Base-by-base conservation (phyloP, 2,113 vertebrate genomes). In the Microcebus lehilahytsara region DNA sequence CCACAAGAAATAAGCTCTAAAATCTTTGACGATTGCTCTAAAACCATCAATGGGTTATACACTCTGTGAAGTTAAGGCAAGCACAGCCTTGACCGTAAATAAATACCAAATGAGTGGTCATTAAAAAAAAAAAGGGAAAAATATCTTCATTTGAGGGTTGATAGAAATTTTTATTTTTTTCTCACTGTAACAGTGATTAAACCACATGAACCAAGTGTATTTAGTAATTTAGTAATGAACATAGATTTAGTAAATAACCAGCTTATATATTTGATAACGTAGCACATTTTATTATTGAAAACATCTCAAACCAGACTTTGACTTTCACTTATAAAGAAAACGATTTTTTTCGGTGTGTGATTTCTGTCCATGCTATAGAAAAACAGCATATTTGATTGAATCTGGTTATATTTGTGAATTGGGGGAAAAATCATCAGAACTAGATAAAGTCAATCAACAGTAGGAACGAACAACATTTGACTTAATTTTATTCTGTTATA, bases 401-500 rank as follows among this genome's bases (percentile, higher is more conserved):
- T 87, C n/a, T 81, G 7, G 42, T 34, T 83, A 64, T 83, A 2
- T 80, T 94, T 40, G 74, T 62, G 56, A 86, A 46, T 77, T 81
- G n/a, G 34, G n/a, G 92, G 49, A 40, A 94, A 75, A 67, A 89
- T 56, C 9, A 87, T 62, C 53, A 53, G 88, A 81, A n/a, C 32
- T 66, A 34, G 40, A 51, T 25, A 69, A 85, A 74, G 46, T 77
- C n/a, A 40, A 19, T 85, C 12, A 69, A 60, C n/a, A n/a, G 10
- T 51, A 53, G 46, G 62, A 94, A 42, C 22, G 51, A 94, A 42
- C 23, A 13, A 95, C 42, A 58, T 37, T 67, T 62, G 27, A 92
- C 53, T 85, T 88, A 12, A 53, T 83, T 75, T 78, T 64, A 85
- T 96, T 88, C 27, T 97, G 1, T 97, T 97, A 14, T 56, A 99